Evolutionary conservation across 1,140 invertebrate species (phyloP).

Genomic region (Planococcus citri): DNA sequence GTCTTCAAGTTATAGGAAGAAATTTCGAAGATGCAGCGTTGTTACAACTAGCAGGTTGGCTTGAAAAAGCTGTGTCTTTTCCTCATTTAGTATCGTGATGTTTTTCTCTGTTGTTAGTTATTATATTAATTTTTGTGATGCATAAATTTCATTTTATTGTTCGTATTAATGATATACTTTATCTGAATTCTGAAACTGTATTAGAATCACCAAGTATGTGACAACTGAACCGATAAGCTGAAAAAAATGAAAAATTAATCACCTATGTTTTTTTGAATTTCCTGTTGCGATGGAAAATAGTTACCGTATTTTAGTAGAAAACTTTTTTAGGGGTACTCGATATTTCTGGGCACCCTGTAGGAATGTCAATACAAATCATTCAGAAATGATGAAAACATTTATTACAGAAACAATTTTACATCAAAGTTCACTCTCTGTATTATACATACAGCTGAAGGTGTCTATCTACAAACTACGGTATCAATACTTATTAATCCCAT

Average conservation of each 20-base stretch:
- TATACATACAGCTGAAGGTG: too few species aligned
- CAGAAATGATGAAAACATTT: neutral
- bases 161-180: constrained; percentile 18
- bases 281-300: too few species aligned
- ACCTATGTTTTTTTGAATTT: too few species aligned
- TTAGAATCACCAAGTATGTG: constrained; percentile 22
- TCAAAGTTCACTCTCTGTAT: too few species aligned
- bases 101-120: neutral
- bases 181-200: constrained; percentile 23
- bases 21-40: constrained; percentile 62
- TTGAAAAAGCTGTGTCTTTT: constrained; percentile 64
- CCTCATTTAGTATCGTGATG: constrained; percentile 29
- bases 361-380: neutral
- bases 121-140: too few species aligned
- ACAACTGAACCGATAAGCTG: constrained; percentile 18
- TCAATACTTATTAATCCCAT: constrained; percentile 37
- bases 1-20: constrained; percentile 84
- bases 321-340: too few species aligned
- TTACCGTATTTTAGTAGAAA: too few species aligned
- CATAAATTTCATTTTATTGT: neutral
- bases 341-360: too few species aligned
- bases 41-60: constrained; percentile 67
- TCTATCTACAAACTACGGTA: too few species aligned
- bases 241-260: neutral
- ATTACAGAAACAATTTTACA: too few species aligned